phyloP scores from a whole-genome alignment of 2,888 invertebrate genomes.

The Penaeus monodon region DNA sequence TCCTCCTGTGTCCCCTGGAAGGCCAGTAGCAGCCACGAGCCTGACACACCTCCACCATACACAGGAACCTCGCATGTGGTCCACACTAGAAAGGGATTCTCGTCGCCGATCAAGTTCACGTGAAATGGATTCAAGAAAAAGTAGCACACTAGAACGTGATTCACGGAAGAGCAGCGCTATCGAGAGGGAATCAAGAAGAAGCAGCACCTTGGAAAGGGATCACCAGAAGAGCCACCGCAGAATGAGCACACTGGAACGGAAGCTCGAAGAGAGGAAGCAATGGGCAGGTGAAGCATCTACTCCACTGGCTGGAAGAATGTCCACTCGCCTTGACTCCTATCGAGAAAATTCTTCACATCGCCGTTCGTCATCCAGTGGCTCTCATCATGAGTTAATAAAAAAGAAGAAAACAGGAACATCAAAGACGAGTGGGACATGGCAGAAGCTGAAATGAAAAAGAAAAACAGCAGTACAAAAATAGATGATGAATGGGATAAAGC shows the following conservation, averaged over 20 bases:
- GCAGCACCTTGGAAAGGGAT: conserved; percentile 44
- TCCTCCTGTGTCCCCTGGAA: conserved; percentile 44
- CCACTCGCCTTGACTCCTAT: conserved; percentile 46
- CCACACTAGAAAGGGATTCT: conserved; percentile 52
- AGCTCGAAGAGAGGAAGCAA: conserved; percentile 43
- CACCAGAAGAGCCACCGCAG: conserved; percentile 50
- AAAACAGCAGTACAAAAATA: neutral
- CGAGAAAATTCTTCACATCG: conserved; percentile 42
- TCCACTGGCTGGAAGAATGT: conserved; percentile 19
- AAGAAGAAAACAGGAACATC: conserved; percentile 8
- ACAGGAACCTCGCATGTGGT: conserved; percentile 40
- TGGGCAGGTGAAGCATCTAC: conserved; percentile 24
- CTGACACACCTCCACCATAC: conserved; percentile 43
- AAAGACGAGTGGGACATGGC: conserved; percentile 57
- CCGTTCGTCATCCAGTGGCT: conserved; percentile 48
- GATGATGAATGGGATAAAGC: conserved; percentile 63
- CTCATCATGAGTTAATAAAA: conserved; percentile 47
- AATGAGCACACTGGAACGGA: conserved; percentile 62
- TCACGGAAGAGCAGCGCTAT: conserved; percentile 20
- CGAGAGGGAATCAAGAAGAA: conserved; percentile 28
- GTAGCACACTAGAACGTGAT: conserved; percentile 52
- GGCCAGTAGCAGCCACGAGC: conserved; percentile 42
- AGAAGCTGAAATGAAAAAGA: conserved; percentile 45
- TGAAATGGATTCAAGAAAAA: conserved; percentile 37
- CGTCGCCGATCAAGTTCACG: conserved; percentile 27